A percentile compares a stretch with the other conserved stretches of the same genome.
Conservation (phyloP, 2,888 invertebrate genomes). For the Mystacides longicornis region DNA sequence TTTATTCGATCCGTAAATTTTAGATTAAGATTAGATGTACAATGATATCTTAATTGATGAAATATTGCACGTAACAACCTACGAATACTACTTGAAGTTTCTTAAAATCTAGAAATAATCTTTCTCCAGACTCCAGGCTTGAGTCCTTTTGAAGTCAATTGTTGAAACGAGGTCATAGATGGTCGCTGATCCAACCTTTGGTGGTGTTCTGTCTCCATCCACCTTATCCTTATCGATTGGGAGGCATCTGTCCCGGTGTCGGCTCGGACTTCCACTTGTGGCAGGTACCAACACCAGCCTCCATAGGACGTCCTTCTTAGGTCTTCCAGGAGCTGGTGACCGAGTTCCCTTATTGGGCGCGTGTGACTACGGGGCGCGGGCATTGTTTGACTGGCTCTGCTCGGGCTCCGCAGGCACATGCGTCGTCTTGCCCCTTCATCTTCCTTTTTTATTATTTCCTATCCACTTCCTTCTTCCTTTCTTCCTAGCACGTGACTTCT, state of each 20-base stretch:
- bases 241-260: not conserved
- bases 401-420: not conserved
- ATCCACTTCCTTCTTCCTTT: not conserved
- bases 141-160: too few species aligned
- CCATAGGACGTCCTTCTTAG: not conserved
- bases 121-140: too few species aligned
- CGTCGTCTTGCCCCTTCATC: not conserved
- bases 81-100: too few species aligned
- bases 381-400: not conserved
- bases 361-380: not conserved
- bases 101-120: too few species aligned
- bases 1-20: too few species aligned
- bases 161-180: too few species aligned
- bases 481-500: not conserved
- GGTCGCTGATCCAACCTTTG: too few species aligned
- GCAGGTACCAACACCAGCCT: not conserved
- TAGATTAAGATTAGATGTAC: too few species aligned
- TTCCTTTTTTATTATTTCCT: not conserved
- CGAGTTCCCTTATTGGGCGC: not conserved
- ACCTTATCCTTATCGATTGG: too few species aligned
- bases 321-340: not conserved
- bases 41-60: too few species aligned
- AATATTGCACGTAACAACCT: too few species aligned
- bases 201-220: too few species aligned
- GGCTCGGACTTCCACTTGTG: not conserved